Conservation (phyloP, 1,140 invertebrate species). For the Dinothrombium tinctorium region DNA sequence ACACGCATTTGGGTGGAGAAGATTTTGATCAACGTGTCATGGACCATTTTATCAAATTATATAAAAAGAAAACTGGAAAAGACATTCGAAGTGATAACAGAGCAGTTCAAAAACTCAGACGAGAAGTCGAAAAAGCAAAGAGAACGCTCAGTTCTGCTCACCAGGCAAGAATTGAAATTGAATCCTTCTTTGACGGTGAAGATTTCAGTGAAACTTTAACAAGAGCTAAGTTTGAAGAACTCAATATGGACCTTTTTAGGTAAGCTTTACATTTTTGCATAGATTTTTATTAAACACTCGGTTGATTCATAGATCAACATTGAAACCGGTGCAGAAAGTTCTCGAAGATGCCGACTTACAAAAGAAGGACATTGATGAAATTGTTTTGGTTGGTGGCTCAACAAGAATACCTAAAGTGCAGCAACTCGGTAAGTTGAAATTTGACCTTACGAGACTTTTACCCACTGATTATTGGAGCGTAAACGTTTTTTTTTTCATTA, state of each 20-base stretch:
- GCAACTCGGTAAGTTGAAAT: no score
- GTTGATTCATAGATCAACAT: no score
- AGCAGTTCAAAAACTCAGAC: conserved; percentile 81
- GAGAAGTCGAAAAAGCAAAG: conserved; percentile 95
- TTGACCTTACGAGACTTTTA: conserved; percentile 18
- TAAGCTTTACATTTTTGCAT: no score
- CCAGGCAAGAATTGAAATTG: conserved; percentile 94
- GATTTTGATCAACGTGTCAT: conserved; percentile 96
- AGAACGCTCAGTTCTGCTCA: conserved; percentile 79
- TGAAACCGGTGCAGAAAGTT: conserved; percentile 96
- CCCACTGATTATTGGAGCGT: not conserved
- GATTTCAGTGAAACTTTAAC: conserved; percentile 49
- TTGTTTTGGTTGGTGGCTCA: conserved; percentile 93
- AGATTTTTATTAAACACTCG: no score
- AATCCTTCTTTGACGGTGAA: conserved; percentile 84
- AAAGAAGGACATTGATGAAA: conserved; percentile 95
- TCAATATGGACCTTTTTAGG: conserved; percentile 97
- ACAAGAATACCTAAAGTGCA: conserved; percentile 98
- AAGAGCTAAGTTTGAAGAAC: conserved; percentile 94
- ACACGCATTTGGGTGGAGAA: conserved; percentile 91
- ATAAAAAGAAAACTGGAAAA: conserved; percentile 98
- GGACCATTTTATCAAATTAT: conserved; percentile 95
- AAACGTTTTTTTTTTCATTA: no score
- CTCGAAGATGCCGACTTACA: conserved; percentile 96
- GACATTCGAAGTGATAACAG: conserved; percentile 82